Conservation (phyloP, 2,113 vertebrate species). For the Amblyopsis rosae region DNA sequence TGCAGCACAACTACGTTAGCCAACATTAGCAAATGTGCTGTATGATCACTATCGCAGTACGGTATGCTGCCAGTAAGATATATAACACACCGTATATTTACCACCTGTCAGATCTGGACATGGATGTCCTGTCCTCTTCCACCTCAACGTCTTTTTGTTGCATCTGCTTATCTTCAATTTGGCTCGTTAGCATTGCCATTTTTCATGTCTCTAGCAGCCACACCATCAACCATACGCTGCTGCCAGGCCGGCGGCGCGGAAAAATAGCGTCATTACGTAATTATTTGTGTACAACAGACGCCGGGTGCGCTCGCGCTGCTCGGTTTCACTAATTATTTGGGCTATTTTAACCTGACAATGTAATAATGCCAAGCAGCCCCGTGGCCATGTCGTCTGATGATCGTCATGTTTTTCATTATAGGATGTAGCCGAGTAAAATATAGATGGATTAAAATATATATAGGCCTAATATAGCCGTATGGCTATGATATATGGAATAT, state of each 20-base stretch:
- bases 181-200: constrained; percentile 49
- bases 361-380: no score
- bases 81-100: background rate
- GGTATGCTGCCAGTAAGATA: background rate
- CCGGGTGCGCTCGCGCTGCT: background rate
- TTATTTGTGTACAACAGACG: background rate
- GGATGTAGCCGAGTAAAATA: no score
- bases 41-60: background rate
- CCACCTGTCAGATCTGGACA: constrained; percentile 71
- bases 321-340: background rate
- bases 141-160: constrained; percentile 35
- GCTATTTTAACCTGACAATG: background rate
- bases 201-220: constrained; percentile 39
- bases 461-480: no score
- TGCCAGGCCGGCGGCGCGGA: constrained; percentile 33
- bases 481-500: no score
- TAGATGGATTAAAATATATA: no score
- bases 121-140: constrained; percentile 46
- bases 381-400: no score
- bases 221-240: background rate
- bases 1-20: no score
- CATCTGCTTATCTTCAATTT: constrained; percentile 15
- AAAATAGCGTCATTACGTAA: constrained; percentile 65
- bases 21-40: no score
- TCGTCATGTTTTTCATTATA: no score